phyloP scores from a whole-genome alignment of 2,888 invertebrate genomes.

The Trichogramma dendrolimi region DNA sequence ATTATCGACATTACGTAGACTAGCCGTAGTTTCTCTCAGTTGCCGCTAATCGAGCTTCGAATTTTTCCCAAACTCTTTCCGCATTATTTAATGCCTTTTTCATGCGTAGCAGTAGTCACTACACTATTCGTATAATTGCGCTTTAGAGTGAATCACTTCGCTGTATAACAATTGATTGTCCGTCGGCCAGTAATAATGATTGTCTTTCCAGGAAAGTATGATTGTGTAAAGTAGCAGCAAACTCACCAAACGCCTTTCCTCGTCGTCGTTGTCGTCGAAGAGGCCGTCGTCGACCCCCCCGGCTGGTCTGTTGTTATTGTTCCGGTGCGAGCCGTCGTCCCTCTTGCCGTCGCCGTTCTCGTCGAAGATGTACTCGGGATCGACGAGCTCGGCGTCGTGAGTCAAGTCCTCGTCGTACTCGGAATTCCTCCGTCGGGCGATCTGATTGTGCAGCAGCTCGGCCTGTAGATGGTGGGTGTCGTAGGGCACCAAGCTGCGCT shows the following conservation, averaged over 20 bases:
- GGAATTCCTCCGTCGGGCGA: conserved; percentile 60
- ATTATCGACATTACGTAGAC: no score
- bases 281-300: conserved; percentile 66
- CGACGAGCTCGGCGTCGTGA: conserved; percentile 60
- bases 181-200: conserved; percentile 10
- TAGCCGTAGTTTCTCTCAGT: no score
- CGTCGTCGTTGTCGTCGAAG: conserved; percentile 38
- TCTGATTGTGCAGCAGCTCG: conserved; percentile 43
- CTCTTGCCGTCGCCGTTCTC: conserved; percentile 33
- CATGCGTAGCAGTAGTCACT: no score
- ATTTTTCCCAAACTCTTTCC: no score
- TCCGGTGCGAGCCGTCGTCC: conserved; percentile 14
- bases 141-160: no score
- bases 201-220: background rate
- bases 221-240: conserved; percentile 34
- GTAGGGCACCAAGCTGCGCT: conserved; percentile 55
- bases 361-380: conserved; percentile 48
- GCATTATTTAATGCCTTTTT: no score
- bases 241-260: conserved; percentile 35
- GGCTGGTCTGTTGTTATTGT: conserved; percentile 36
- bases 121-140: no score
- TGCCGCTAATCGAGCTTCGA: no score
- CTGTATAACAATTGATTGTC: no score
- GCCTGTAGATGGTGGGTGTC: conserved; percentile 53
- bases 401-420: conserved; percentile 42